Base-by-base conservation (phyloP, 2,113 vertebrate species). In the Aspidoscelis tigris region DNA sequence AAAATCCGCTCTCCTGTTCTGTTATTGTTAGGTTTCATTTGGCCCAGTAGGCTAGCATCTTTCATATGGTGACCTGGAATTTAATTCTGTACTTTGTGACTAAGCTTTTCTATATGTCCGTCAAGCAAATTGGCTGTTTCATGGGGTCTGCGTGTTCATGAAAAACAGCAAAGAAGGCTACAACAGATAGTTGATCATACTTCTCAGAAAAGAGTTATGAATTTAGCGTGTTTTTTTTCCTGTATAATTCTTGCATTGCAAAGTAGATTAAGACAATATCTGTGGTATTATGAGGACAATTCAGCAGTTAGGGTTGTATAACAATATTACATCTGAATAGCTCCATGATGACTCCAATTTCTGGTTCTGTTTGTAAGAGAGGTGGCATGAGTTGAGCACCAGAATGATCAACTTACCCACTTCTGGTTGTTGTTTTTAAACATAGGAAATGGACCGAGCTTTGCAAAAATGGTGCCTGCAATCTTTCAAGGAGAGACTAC, bases 1-100 rank as follows among this genome's bases (percentile, higher is more conserved):
- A 83, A 91, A 80, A 86, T 69, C 16, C 10, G 64, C 79, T 81
- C 12, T 79, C 24, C 50, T 24, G 7, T 58, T 80, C 58, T 66
- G 76, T 79, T 85, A n/a, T 65, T 79, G 43, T 41, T 80, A 65
- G 21, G 33, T 16, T 50, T 81, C n/a, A 47, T 3, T 66, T 85
- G 80, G 83, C 53, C 70, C n/a, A 50, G n/a, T 53, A 76, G 75
- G 78, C 39, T 11, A 66, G 44, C n/a, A 22, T 68, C 58, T 79
- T 79, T 79, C 47, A 74, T 83, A 39, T 18, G 50, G 61, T 74
- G 79, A 58, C 26, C n/a, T 84, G 78, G 84, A 71, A 75, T 76
- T 22, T 78, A 33, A 24, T 81, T 22, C 55, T 80, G 3, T 33
- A 10, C 22, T 75, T 44, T 55, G 12, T 3, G 79, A 5, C 33